Evolutionary conservation across 2,113 vertebrate species (phyloP).

Genomic region (Neolamprologus modestus): DNA sequence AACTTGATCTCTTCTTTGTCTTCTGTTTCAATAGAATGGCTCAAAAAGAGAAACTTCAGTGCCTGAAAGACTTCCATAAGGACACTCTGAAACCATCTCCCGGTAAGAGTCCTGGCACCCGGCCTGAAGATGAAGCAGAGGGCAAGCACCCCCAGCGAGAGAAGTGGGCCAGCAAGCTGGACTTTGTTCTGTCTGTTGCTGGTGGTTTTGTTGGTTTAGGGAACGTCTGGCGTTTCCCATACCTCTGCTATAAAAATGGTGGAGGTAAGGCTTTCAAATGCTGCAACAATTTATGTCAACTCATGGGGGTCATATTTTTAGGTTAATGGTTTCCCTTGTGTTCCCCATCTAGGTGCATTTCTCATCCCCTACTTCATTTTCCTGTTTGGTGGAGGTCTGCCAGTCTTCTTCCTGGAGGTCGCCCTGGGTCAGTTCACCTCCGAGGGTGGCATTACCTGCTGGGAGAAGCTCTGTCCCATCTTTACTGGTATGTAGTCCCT

Average conservation of each 20-base stretch:
- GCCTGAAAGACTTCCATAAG: constrained; percentile 97
- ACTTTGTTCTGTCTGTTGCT: constrained; percentile 96
- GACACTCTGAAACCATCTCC: constrained; percentile 96
- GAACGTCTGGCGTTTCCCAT: constrained; percentile 98
- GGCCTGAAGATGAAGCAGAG: constrained; percentile 94
- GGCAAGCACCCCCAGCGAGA: constrained; percentile 92
- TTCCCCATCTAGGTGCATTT: constrained; percentile 83
- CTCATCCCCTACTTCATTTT: constrained; percentile 99
- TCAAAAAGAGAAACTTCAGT: constrained; percentile 96
- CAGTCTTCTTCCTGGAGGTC: constrained; percentile 98
- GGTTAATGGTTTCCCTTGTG: not conserved
- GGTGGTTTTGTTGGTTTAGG: constrained; percentile 96
- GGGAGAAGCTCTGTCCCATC: constrained; percentile 97
- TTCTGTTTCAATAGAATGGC: constrained; percentile 76
- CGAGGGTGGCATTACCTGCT: constrained; percentile 98
- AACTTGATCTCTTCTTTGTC: not conserved
- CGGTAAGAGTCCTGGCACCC: constrained; percentile 90
- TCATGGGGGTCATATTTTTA: not conserved
- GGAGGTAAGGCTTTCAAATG: constrained; percentile 77
- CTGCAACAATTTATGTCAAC: not conserved
- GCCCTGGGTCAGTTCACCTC: constrained; percentile 97
- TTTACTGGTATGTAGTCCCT: constrained; percentile 82
- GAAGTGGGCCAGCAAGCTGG: constrained; percentile 98
- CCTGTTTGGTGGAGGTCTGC: constrained; percentile 96
- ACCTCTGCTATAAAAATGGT: constrained; percentile 99